phyloP scores from a whole-genome alignment of 2,888 invertebrate genomes.

The Bombylius discolor region DNA sequence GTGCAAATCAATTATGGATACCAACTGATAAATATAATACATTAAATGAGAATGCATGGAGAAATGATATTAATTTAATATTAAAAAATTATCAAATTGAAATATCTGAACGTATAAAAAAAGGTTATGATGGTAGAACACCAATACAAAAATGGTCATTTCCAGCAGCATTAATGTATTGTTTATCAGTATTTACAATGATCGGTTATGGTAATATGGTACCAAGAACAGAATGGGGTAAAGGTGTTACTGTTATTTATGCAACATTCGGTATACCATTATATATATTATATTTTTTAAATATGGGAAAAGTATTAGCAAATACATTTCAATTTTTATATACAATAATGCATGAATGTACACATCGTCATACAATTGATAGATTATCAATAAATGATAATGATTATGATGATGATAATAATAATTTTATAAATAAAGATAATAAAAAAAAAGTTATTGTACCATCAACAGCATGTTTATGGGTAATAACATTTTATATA shows the following conservation, averaged over 20 bases:
- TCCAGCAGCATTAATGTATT: constrained; percentile 79
- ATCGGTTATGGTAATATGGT: constrained; percentile 83
- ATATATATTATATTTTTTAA: constrained; percentile 75
- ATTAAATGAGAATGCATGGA: constrained; percentile 54
- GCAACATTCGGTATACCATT: constrained; percentile 79
- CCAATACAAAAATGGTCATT: constrained; percentile 69
- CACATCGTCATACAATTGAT: constrained; percentile 32
- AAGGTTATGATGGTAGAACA: constrained; percentile 58
- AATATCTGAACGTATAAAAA: constrained; percentile 48
- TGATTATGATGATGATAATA: constrained; percentile 22
- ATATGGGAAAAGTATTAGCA: constrained; percentile 78
- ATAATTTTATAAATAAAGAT: constrained; percentile 21
- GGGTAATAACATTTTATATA: constrained; percentile 78
- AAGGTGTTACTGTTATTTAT: constrained; percentile 70
- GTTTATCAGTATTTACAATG: constrained; percentile 80
- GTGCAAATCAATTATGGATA: constrained; percentile 54
- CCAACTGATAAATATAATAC: constrained; percentile 53
- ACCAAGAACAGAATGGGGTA: constrained; percentile 70
- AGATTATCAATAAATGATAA: constrained; percentile 23
- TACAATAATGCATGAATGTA: constrained; percentile 62
- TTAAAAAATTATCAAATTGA: constrained; percentile 54
- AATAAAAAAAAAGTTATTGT: constrained; percentile 61
- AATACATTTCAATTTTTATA: constrained; percentile 70
- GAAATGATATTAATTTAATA: constrained; percentile 45
- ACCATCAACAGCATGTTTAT: constrained; percentile 76